A percentile compares a stretch with the other conserved stretches of the same genome.
These are phyloP conservation scores for Xanthorhoe spadicearia DNA, from an alignment of 2,888 invertebrate genomes.

Conservation along the genomic window DNA sequence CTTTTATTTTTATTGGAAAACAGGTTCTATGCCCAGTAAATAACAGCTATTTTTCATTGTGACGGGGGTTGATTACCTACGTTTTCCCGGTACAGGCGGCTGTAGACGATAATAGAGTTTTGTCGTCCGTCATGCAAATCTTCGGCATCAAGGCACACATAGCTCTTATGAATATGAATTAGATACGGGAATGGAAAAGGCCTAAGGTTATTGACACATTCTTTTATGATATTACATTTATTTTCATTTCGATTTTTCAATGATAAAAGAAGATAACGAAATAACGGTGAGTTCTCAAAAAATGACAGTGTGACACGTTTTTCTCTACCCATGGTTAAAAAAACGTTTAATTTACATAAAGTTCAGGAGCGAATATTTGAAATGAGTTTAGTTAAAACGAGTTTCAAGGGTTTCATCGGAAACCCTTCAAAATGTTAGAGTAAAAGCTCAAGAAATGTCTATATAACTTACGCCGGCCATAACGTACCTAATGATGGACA, in stretches of 20 bases:
- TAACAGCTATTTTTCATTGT: slow-evolving; percentile 29
- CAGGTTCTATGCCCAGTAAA: slow-evolving; percentile 2
- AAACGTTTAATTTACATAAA: too few relatives aligned
- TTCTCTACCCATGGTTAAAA: too few relatives aligned
- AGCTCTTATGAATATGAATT: slow-evolving; percentile 42
- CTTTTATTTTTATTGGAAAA: slow-evolving; percentile 19
- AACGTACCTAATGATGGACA: background rate
- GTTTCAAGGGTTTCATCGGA: background rate
- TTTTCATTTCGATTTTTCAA: too few relatives aligned
- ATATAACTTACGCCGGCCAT: background rate
- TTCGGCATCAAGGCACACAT: slow-evolving; percentile 42
- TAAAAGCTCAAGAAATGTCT: background rate
- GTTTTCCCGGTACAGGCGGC: slow-evolving; percentile 35
- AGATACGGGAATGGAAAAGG: slow-evolving; percentile 21
- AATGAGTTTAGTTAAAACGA: too few relatives aligned
- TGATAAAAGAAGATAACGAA: too few relatives aligned
- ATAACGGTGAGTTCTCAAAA: too few relatives aligned
- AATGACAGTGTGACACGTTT: too few relatives aligned
- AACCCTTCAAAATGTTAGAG: background rate
- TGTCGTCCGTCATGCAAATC: slow-evolving; percentile 54
- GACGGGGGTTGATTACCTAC: slow-evolving; percentile 37
- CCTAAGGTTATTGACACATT: slow-evolving; percentile 18
- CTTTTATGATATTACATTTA: background rate
- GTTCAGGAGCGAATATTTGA: too few relatives aligned
- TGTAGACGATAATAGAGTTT: slow-evolving; percentile 50